phyloP scores from a whole-genome alignment of 1,140 invertebrate genomes.

The Pectinophora gossypiella region DNA sequence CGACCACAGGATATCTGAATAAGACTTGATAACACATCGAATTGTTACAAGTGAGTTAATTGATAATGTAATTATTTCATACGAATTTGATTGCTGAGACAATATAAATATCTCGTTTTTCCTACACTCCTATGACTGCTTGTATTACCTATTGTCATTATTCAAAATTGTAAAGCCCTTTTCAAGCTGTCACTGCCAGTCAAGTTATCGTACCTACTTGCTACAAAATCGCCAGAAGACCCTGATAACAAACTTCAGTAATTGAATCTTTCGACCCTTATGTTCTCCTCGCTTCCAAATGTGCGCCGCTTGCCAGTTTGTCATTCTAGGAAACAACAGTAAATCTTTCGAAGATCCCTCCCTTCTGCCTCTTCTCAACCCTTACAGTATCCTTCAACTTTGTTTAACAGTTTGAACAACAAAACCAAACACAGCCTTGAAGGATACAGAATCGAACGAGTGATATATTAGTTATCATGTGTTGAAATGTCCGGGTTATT shows the following conservation, averaged over 20 bases:
- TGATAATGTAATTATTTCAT: too few species aligned
- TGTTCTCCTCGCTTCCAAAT: too few species aligned
- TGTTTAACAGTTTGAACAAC: neutral
- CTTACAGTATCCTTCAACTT: neutral
- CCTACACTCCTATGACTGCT: too few species aligned
- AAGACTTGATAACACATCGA: too few species aligned
- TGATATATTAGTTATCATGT: too few species aligned
- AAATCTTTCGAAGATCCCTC: neutral
- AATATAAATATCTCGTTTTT: too few species aligned
- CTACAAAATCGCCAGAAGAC: neutral
- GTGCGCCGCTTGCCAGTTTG: neutral
- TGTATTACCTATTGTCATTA: too few species aligned
- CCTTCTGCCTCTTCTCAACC: neutral
- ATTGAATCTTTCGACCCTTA: conserved; percentile 6
- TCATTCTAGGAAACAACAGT: neutral
- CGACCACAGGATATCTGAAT: too few species aligned
- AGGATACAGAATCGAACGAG: neutral
- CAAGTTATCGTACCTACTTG: neutral
- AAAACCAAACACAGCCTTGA: neutral
- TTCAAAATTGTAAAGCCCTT: too few species aligned
- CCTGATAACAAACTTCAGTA: conserved; percentile 6
- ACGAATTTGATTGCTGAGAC: too few species aligned
- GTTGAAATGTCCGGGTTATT: too few species aligned
- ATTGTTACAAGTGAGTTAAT: neutral
- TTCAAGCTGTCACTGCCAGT: too few species aligned